These are phyloP conservation scores for Muscidifurax raptorellus DNA, from an alignment of 1,140 invertebrate species.

Conservation along the genomic window DNA sequence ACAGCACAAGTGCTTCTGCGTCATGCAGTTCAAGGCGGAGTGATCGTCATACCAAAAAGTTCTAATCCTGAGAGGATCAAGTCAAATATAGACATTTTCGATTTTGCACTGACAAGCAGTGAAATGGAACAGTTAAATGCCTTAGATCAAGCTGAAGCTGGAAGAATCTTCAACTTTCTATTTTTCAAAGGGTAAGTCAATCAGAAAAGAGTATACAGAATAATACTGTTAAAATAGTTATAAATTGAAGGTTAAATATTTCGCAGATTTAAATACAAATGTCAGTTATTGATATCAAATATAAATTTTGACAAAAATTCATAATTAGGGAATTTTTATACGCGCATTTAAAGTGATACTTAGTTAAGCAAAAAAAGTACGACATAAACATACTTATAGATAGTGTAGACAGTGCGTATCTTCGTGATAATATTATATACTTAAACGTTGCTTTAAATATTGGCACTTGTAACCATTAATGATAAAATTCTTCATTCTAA, in stretches of 20 bases:
- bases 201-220: background rate
- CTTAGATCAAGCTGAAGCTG: constrained; percentile 76
- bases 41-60: constrained; percentile 91
- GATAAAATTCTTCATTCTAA: too few relatives aligned
- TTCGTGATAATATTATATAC: too few relatives aligned
- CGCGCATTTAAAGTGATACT: too few relatives aligned
- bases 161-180: constrained; percentile 78
- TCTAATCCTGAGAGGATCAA: constrained; percentile 83
- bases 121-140: constrained; percentile 75
- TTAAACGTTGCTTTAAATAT: too few relatives aligned
- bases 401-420: too few relatives aligned
- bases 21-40: constrained; percentile 83
- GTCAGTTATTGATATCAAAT: too few relatives aligned
- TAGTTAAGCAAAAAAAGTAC: too few relatives aligned
- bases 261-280: background rate
- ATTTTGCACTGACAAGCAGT: constrained; percentile 76
- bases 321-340: too few relatives aligned
- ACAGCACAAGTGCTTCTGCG: constrained; percentile 87
- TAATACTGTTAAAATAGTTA: background rate
- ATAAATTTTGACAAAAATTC: too few relatives aligned
- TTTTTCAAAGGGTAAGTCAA: constrained; percentile 77
- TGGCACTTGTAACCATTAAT: too few relatives aligned
- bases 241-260: background rate
- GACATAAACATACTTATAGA: too few relatives aligned
- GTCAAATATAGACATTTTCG: constrained; percentile 79